Percentiles rank a stretch among this genome's conserved stretches.
phyloP scores from a whole-genome alignment of 2,797 vertebrate genomes.

The Clarias laeviceps region DNA sequence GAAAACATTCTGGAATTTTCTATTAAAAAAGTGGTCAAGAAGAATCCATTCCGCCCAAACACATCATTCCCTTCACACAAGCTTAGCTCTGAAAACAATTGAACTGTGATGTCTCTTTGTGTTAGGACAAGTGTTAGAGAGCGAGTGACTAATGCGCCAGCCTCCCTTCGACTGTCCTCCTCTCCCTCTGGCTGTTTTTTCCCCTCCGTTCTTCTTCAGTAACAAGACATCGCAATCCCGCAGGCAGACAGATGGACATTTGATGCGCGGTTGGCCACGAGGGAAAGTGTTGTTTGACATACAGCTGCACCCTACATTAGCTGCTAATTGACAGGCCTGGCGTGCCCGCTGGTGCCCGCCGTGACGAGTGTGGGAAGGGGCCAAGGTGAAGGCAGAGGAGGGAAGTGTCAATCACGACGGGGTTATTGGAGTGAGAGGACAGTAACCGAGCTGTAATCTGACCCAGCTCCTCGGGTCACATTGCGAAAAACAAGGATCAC shows the following conservation, averaged over 20 bases:
- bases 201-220: slow-evolving; percentile 71
- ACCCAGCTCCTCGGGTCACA: slow-evolving; percentile 63
- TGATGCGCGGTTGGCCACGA: slow-evolving; percentile 67
- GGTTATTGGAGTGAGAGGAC: slow-evolving; percentile 74
- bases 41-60: background rate
- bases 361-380: slow-evolving; percentile 75
- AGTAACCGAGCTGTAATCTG: slow-evolving; percentile 75
- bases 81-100: slow-evolving; percentile 59
- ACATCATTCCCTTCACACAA: slow-evolving; percentile 35
- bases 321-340: slow-evolving; percentile 82
- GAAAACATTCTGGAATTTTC: slow-evolving; percentile 3
- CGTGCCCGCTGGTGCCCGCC: slow-evolving; percentile 70
- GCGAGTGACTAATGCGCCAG: slow-evolving; percentile 75
- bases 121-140: slow-evolving; percentile 76
- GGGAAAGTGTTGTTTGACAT: slow-evolving; percentile 67
- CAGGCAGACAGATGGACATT: slow-evolving; percentile 70
- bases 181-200: slow-evolving; percentile 71
- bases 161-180: slow-evolving; percentile 53
- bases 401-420: slow-evolving; percentile 80
- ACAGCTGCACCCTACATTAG: slow-evolving; percentile 74
- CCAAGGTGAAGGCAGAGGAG: slow-evolving; percentile 76
- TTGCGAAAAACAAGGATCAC: slow-evolving; percentile 16
- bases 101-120: slow-evolving; percentile 77
- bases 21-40: background rate
- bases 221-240: slow-evolving; percentile 67